Evolutionary conservation across 2,113 vertebrate species (phyloP), one percentile per base, ranked within the genome.

Genomic region (Notothenia coriiceps): DNA sequence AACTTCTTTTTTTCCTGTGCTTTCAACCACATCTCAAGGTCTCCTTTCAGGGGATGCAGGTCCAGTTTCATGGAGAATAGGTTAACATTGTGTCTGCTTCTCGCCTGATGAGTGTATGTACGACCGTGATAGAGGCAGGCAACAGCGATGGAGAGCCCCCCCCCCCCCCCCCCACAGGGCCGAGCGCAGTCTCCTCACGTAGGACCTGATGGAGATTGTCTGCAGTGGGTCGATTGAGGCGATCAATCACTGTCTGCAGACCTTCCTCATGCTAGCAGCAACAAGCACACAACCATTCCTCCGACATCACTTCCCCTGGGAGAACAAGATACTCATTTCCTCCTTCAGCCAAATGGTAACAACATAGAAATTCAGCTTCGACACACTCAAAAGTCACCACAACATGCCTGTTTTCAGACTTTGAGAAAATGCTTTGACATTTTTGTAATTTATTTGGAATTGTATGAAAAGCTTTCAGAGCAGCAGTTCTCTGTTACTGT

Each of bases 101-200:
- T 47, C 40, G 20, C 57, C 62, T 55, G 18, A 56, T n/a, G 0
- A n/a, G 52, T 68, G 49, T 68, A 65, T 54, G 51, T 44, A 74
- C 62, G 64, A 57, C 57, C 0, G 0, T 59, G 75, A 63, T 43
- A 35, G 54, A 78, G 57, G 62, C 56, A 59, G 66, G 55, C 2
- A 4, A 55, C 1, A 2, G 15, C 13, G 25, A 22, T 61, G 60
- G 2, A 18, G 55, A 20, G 40, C 74, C 47, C 66, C 74, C 29
- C 29, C 46, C 66, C 74, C 74, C n/a, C 25, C 25, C 46, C 59
- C 74, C 79, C 62, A 60, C 44, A 55, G 67, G 62, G 70, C 74
- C 25, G n/a, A 76, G 75, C 56, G 60, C 70, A 85, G 82, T 90
- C 89, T 93, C 78, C 88, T 92, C 88, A 90, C 85, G 79, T 90